Conservation (phyloP, 2,888 invertebrate genomes). For the Toxonevra muliebris region DNA sequence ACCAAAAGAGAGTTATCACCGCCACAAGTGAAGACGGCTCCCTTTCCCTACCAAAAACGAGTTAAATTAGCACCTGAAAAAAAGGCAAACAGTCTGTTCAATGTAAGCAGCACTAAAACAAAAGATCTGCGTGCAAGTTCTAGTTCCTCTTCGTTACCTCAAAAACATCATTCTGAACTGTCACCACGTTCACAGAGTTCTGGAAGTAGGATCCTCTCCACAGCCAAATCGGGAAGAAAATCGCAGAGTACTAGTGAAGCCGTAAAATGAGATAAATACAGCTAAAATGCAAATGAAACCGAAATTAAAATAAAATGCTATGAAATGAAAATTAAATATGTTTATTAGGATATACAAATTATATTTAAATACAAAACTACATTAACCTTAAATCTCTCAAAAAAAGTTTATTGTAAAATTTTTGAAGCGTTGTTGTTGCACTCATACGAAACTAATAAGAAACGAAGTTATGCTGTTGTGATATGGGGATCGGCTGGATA, state of each 20-base stretch:
- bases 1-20: slow-evolving; percentile 26
- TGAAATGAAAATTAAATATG: no score
- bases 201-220: slow-evolving; percentile 5
- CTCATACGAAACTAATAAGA: no score
- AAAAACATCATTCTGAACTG: slow-evolving; percentile 9
- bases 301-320: no score
- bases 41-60: slow-evolving; percentile 11
- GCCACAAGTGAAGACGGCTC: slow-evolving; percentile 19
- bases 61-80: slow-evolving; percentile 22
- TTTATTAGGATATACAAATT: no score
- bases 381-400: no score
- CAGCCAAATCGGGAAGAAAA: slow-evolving; percentile 7
- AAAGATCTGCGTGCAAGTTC: slow-evolving; percentile 19
- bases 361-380: no score
- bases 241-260: slow-evolving; percentile 6
- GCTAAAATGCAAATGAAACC: no score
- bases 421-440: no score
- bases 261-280: neutral
- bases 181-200: slow-evolving; percentile 15
- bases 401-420: no score
- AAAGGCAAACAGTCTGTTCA: slow-evolving; percentile 28
- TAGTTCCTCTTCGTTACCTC: slow-evolving; percentile 24
- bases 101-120: slow-evolving; percentile 18
- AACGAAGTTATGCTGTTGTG: no score
- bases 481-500: no score